Evolutionary conservation across 2,113 vertebrate species (phyloP), one percentile per base, ranked within the genome.

Genomic region (Calidris pugnax): DNA sequence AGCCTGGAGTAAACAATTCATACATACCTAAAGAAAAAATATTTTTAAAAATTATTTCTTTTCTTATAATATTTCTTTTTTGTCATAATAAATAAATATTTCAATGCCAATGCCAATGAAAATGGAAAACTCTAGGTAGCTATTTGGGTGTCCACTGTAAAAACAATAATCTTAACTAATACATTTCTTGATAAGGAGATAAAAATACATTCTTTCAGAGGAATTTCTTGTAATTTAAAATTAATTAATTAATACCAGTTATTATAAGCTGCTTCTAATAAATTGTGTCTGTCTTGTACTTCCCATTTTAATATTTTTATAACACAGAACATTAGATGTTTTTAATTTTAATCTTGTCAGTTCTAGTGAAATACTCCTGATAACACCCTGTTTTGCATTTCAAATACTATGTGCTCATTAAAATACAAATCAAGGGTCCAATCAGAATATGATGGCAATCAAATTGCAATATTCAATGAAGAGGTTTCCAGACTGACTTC

Each of bases 371-470:
- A 97, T 95, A 96, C 90, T 89, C 93, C 80, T 96, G 95, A 98
- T 98, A 97, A 95, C 79, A 95, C 72, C 18, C 67, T 96, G 69
- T 87, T 97, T 98, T 97, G 90, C 97, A 97, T 98, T 98, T 98
- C 91, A 98, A 97, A 98, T 97, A 95, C 87, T 95, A 94, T 80
- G 59, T 87, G 57, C 86, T 95, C 76, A 97, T 98, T 98, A 97
- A 97, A 97, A 98, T 98, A 93, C 75, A 97, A 97, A 98, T 97
- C 95, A 95, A 97, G 89, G 30, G 95, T 95, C 97, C 97, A 98
- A 98, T 98, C 97, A 98, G 92, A 98, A 97, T 96, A 94, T 90
- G 94, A 98, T 95, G 82, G 95, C 95, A 98, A 98, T 98, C 97
- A 98, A 98, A 97, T 94, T 93, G 79, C 93, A 97, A 97, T 97